phyloP scores from a whole-genome alignment of 2,113 vertebrate genomes.

The Cathartes aura region DNA sequence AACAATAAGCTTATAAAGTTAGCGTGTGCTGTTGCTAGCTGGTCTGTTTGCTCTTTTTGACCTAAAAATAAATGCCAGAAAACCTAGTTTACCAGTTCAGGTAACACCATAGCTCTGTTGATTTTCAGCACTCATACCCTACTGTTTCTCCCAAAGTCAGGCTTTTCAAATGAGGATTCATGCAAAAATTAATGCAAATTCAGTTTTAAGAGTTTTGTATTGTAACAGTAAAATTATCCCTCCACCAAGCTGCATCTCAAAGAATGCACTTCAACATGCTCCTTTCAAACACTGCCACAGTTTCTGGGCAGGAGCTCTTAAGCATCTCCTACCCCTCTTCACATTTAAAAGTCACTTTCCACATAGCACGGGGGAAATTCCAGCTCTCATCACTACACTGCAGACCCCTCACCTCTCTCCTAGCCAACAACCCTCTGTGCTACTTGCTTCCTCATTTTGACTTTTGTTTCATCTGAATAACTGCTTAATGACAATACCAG shows the following conservation, averaged over 20 bases:
- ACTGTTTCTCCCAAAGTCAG: not conserved
- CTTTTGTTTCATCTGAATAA: not conserved
- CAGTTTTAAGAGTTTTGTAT: not conserved
- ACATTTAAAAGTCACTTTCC: not conserved
- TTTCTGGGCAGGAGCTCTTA: not conserved
- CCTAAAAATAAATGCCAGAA: not conserved
- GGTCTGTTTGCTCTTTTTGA: not conserved
- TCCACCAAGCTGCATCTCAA: not conserved
- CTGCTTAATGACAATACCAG: not conserved
- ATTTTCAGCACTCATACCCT: not conserved
- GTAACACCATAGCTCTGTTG: not conserved
- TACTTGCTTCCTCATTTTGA: not conserved
- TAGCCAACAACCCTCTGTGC: not conserved
- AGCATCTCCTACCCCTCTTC: not conserved
- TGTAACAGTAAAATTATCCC: not conserved
- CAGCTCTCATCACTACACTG: not conserved
- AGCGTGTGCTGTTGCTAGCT: too few species aligned
- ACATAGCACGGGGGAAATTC: rapidly evolving
- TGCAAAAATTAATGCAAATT: not conserved
- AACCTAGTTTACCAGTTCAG: not conserved
- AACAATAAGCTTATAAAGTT: not conserved
- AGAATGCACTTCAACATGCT: not conserved
- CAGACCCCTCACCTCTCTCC: too few species aligned
- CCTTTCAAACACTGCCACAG: not conserved
- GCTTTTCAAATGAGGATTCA: not conserved